These are phyloP conservation scores for Anhinga anhinga DNA, from an alignment of 2,113 vertebrate genomes.

Conservation along the genomic window DNA sequence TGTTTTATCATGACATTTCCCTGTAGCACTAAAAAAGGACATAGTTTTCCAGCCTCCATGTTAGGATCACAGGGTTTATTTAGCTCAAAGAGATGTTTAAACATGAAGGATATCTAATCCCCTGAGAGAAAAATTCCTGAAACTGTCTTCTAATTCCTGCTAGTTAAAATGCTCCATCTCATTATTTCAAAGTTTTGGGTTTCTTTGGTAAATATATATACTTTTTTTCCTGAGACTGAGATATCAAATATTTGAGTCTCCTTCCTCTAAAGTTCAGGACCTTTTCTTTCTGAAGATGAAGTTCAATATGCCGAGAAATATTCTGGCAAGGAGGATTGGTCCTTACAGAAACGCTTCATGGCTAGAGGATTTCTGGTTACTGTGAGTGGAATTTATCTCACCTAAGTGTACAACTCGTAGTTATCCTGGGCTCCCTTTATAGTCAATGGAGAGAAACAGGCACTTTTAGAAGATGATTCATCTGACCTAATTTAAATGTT, in stretches of 20 bases:
- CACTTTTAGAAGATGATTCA: not conserved
- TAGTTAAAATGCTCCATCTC: not conserved
- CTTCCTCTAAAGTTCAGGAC: not conserved
- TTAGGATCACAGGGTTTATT: not conserved
- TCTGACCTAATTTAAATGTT: not conserved
- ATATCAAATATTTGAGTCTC: not conserved
- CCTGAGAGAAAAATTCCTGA: not conserved
- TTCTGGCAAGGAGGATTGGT: not conserved
- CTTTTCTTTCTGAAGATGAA: not conserved
- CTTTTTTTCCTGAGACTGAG: not conserved
- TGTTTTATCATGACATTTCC: conserved; percentile 8
- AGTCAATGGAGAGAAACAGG: not conserved
- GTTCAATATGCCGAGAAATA: not conserved
- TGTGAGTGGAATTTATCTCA: not conserved
- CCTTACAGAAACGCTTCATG: not conserved
- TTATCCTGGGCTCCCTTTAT: not conserved
- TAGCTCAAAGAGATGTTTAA: not conserved
- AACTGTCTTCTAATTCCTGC: not conserved
- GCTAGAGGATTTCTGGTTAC: not conserved
- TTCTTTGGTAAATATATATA: not conserved
- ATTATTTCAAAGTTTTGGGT: not conserved
- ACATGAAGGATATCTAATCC: not conserved
- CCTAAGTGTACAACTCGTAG: not conserved
- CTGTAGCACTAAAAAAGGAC: not conserved
- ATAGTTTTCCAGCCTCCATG: not conserved